Base-by-base conservation (phyloP, 2,797 vertebrate species). In the Siniperca undulata region DNA sequence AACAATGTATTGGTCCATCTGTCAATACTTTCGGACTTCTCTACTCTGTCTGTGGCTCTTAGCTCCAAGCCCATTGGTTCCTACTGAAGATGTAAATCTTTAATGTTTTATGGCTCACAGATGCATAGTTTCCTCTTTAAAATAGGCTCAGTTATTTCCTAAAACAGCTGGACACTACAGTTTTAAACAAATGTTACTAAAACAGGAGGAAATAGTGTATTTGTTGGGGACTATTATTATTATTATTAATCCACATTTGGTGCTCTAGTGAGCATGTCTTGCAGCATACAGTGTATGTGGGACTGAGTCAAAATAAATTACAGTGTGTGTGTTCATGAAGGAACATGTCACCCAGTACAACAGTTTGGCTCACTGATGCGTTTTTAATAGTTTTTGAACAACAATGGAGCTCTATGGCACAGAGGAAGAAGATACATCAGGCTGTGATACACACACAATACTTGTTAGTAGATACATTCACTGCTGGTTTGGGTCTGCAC, bases 401-500 rank as follows among this genome's bases (percentile, higher is more conserved):
- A 34, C 27, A 60, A n/a, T 16, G 7, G 40, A 60, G 44, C 24
- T 60, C 19, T 19, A 3, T 24, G 19, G 10, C 17, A 8, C n/a
- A 56, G 36, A 13, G 17, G 38, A 44, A 19, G 5, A 14, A 58
- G 24, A 40, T 38, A 11, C 8, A 42, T 53, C 10, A 27, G 36
- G 7, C 58, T 30, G 24, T 46, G 30, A 36, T 22, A 52, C 12
- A 16, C 19, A 36, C 17, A 58, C n/a, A 52, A 10, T 40, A 62
- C 10, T 24, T 13, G 2, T 19, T 4, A 65, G n/a, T 22, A 36
- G 30, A 59, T 27, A 13, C 16, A 77, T 61, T 60, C 36, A 42
- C 20, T 53, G 24, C 53, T 78, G 46, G 34, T 52, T 62, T 42
- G 46, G n/a, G 34, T 53, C 48, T 34, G 38, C 72, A 74, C 17